Conservation (phyloP, 2,797 vertebrate species). For the Propithecus deckenii region DNA sequence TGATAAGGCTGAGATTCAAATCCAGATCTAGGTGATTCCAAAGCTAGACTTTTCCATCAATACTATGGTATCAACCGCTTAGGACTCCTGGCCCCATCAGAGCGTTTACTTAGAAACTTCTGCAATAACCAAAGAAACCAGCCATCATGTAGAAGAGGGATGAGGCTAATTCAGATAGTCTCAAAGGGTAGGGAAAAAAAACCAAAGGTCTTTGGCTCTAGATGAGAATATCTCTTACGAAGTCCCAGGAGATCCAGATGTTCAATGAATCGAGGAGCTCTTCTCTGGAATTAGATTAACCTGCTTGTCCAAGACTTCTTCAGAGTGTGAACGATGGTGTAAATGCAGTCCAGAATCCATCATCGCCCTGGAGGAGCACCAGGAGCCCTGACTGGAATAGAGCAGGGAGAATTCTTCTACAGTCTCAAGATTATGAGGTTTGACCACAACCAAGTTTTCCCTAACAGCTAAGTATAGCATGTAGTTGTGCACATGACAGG, state of each 20-base stretch:
- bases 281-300: not conserved
- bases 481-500: not conserved
- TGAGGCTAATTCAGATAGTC: not conserved
- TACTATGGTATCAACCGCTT: not conserved
- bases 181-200: not conserved
- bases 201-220: not conserved
- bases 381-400: not conserved
- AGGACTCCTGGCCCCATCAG: not conserved
- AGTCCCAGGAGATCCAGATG: not conserved
- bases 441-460: not conserved
- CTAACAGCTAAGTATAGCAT: not conserved
- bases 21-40: not conserved
- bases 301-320: not conserved
- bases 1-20: not conserved
- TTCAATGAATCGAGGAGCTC: not conserved
- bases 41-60: not conserved
- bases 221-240: not conserved
- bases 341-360: not conserved
- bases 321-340: not conserved
- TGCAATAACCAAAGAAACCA: not conserved
- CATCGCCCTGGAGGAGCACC: not conserved
- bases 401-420: not conserved
- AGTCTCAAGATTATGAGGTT: not conserved
- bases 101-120: constrained; percentile 13
- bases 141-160: not conserved